phyloP scores from a whole-genome alignment of 2,113 vertebrate genomes.

The Osmerus eperlanus region DNA sequence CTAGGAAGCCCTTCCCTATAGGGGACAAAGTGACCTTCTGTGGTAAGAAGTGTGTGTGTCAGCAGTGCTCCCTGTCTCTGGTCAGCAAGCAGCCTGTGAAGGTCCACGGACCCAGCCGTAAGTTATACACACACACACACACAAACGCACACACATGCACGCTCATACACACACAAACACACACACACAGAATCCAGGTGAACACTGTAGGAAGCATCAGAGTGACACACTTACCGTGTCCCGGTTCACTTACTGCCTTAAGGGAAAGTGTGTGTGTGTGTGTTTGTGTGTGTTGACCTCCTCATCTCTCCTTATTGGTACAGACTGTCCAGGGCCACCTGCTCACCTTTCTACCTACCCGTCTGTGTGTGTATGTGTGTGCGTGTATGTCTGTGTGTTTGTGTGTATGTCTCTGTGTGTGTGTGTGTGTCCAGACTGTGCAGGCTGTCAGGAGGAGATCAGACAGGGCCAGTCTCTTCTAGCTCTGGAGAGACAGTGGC shows the following conservation, averaged over 20 bases:
- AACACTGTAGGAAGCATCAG: not conserved
- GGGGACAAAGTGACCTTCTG: constrained; percentile 98
- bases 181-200: constrained; percentile 37
- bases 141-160: not conserved
- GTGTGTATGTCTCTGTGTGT: constrained; percentile 6
- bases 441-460: constrained; percentile 93
- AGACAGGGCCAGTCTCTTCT: constrained; percentile 93
- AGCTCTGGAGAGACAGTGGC: constrained; percentile 96
- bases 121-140: constrained; percentile 55
- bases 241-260: too few relatives aligned
- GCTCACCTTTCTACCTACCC: too few relatives aligned
- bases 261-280: not conserved
- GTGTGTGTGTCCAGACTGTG: constrained; percentile 76
- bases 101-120: constrained; percentile 94
- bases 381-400: not conserved
- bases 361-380: not conserved
- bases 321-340: too few relatives aligned
- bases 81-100: constrained; percentile 87
- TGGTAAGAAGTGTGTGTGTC: constrained; percentile 96
- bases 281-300: not conserved
- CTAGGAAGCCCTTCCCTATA: constrained; percentile 92
- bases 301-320: too few relatives aligned
- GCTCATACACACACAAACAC: not conserved
- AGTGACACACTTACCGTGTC: not conserved
- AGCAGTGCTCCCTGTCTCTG: constrained; percentile 88